Percentiles rank a stretch among this genome's conserved stretches.
Evolutionary conservation across 2,797 vertebrate species (phyloP).

Genomic region (Sardinella longiceps): DNA sequence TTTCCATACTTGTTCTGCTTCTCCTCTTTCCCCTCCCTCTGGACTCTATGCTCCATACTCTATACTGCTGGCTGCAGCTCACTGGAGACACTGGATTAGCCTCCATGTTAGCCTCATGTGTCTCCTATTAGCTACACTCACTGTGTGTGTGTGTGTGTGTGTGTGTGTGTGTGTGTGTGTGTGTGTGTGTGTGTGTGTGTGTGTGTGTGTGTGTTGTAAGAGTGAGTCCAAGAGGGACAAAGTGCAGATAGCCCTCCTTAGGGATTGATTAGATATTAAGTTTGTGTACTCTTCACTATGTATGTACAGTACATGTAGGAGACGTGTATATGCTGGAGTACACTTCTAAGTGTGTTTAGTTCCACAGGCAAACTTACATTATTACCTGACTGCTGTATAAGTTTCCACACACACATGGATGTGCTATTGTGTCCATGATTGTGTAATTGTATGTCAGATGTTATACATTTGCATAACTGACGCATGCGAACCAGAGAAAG

Average conservation of each 20-base stretch:
- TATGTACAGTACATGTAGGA: conserved; percentile 24
- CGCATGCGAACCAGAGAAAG: too few relatives aligned
- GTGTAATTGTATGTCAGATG: neutral
- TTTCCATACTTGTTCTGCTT: conserved; percentile 32
- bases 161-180: conserved; percentile 51
- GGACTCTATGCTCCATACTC: conserved; percentile 50
- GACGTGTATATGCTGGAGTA: conserved; percentile 21
- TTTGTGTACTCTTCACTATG: neutral
- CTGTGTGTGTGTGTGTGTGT: conserved; percentile 73
- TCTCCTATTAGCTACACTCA: conserved; percentile 69
- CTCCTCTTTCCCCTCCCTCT: conserved; percentile 48
- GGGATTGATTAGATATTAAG: neutral
- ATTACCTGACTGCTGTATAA: neutral
- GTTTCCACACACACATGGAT: too few relatives aligned
- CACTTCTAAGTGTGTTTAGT: neutral
- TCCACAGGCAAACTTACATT: neutral
- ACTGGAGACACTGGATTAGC: conserved; percentile 72
- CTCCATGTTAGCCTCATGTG: conserved; percentile 74
- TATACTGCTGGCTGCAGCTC: conserved; percentile 67
- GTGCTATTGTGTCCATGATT: too few relatives aligned
- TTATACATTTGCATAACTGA: too few relatives aligned
- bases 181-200: conserved; percentile 45
- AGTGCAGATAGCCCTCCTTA: neutral
- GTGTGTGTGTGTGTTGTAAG: neutral
- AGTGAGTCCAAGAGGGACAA: neutral